These are phyloP conservation scores for Percopsis transmontana DNA, from an alignment of 2,113 vertebrate genomes.

Conservation along the genomic window DNA sequence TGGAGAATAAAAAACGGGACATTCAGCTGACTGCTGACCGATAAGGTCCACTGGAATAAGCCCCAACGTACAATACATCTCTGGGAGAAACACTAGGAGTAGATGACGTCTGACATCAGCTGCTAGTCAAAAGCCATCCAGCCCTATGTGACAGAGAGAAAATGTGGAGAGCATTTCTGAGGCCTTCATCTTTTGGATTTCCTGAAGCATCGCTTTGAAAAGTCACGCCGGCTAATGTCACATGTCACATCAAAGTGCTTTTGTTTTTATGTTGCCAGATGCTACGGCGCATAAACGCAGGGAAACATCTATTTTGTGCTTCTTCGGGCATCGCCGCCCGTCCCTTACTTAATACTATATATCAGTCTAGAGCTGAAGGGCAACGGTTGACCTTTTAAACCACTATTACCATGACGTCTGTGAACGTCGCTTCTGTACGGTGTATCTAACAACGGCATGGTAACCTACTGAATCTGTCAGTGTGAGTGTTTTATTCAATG, in stretches of 20 bases:
- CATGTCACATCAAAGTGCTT: conserved; percentile 32
- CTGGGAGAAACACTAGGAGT: background rate
- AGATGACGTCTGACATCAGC: conserved; percentile 6
- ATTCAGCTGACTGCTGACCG: conserved; percentile 1
- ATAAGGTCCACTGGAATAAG: background rate
- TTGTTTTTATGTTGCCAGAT: conserved; percentile 25
- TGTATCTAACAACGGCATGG: background rate
- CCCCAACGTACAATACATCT: background rate
- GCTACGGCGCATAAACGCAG: conserved; percentile 10
- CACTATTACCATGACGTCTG: background rate
- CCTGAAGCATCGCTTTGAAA: conserved; percentile 18
- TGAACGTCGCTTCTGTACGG: background rate
- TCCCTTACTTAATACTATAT: conserved; percentile 9
- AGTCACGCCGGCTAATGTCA: conserved; percentile 39
- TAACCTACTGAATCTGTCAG: background rate
- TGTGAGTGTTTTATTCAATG: background rate
- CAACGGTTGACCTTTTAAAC: conserved; percentile 20
- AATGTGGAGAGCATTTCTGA: background rate
- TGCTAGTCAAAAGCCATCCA: conserved; percentile 3
- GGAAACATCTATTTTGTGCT: conserved; percentile 36
- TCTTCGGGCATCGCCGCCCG: background rate
- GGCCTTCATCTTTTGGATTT: conserved; percentile 4
- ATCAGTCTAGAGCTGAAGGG: background rate
- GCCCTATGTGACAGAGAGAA: background rate
- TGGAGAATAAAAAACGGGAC: background rate